phyloP scores from a whole-genome alignment of 2,113 vertebrate species.

The Cyanoderma ruficeps region DNA sequence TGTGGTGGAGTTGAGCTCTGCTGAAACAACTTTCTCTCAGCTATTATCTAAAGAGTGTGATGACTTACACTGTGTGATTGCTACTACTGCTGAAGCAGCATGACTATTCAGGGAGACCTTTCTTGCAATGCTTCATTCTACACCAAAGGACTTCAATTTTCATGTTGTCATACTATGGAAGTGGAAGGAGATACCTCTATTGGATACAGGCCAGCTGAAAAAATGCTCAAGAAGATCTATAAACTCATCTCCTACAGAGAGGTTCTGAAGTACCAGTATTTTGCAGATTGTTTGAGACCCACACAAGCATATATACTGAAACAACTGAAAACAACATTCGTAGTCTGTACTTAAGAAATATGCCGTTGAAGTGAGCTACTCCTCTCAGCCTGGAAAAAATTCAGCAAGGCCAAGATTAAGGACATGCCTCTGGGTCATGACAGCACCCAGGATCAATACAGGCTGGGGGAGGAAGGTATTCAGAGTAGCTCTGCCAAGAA shows the following conservation, averaged over 20 bases:
- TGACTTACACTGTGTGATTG: background rate
- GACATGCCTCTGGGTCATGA: background rate
- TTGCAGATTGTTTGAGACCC: background rate
- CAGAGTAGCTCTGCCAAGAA: background rate
- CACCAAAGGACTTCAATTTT: background rate
- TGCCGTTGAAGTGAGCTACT: background rate
- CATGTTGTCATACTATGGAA: accelerated
- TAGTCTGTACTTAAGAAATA: background rate
- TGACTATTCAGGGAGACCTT: background rate
- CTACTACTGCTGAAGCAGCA: background rate
- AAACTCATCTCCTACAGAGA: background rate
- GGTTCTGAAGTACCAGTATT: background rate
- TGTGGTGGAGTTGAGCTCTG: background rate
- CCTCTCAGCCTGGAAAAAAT: background rate
- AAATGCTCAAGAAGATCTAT: background rate
- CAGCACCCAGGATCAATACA: background rate
- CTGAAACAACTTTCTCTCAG: background rate
- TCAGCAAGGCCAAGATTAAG: background rate
- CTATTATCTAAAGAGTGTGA: background rate
- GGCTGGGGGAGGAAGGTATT: background rate
- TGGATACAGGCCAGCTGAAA: background rate
- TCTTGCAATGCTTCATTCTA: background rate
- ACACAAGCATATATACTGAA: background rate
- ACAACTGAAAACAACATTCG: background rate
- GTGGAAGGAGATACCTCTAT: background rate